Percentiles rank a stretch among this genome's conserved stretches.
Conservation (phyloP, 2,888 invertebrate genomes). For the Chesias legatella region DNA sequence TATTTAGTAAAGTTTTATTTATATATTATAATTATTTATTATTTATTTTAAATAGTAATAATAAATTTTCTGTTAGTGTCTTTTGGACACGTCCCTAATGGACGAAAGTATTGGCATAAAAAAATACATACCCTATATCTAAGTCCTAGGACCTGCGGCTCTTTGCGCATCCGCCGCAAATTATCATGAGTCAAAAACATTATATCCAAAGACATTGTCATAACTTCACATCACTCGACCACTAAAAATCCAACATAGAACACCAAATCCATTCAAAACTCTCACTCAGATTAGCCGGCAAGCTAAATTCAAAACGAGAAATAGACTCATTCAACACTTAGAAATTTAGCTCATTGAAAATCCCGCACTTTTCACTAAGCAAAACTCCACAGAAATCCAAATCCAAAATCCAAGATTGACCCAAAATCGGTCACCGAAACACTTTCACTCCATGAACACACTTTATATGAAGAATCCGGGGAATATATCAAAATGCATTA, state of each 20-base stretch:
- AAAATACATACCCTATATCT: conserved; percentile 69
- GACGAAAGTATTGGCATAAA: too few species aligned
- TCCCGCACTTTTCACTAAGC: too few species aligned
- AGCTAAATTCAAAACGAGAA: too few species aligned
- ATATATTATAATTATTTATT: too few species aligned
- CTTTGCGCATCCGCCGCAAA: conserved; percentile 71
- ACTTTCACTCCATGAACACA: conserved; percentile 52
- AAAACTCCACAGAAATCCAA: not conserved
- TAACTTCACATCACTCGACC: conserved; percentile 46
- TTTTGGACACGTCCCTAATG: too few species aligned
- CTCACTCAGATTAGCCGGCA: too few species aligned
- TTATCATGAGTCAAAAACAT: conserved; percentile 79
- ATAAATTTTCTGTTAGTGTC: too few species aligned
- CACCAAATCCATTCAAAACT: too few species aligned
- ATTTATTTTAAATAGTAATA: too few species aligned
- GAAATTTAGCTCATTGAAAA: too few species aligned
- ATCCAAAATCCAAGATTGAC: not conserved
- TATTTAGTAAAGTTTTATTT: too few species aligned
- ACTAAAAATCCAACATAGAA: conserved; percentile 29
- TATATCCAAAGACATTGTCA: conserved; percentile 70
- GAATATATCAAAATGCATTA: conserved; percentile 76
- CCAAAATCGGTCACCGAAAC: conserved; percentile 14
- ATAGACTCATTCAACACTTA: too few species aligned
- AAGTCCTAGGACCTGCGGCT: conserved; percentile 68
- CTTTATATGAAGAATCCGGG: conserved; percentile 48